Evolutionary conservation across 53 echinoderm and acorn worm genomes (phyloP).

Genomic region (Hippasteria phrygiana): DNA sequence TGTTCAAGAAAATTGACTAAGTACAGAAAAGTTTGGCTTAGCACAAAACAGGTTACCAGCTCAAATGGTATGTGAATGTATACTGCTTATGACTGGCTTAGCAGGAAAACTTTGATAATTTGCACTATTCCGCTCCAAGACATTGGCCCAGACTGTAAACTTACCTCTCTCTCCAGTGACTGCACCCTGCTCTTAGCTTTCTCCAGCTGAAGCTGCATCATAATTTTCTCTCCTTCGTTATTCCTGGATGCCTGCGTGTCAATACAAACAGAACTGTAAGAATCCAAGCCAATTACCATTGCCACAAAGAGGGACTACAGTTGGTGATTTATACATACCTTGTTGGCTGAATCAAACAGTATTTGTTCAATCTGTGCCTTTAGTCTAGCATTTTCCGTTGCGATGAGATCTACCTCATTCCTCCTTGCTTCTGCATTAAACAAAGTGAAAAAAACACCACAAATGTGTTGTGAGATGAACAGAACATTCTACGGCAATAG

Average conservation of each 20-base stretch:
- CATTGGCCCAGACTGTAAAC: not conserved
- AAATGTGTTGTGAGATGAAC: no score
- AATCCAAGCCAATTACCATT: no score
- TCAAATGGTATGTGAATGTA: no score
- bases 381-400: slow-evolving; percentile 81
- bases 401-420: slow-evolving; percentile 59
- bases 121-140: no score
- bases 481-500: no score
- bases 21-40: no score
- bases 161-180: slow-evolving; percentile 90
- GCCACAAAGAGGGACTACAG: no score
- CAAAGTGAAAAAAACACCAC: not conserved
- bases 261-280: not conserved
- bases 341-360: slow-evolving; percentile 50
- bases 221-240: slow-evolving; percentile 84
- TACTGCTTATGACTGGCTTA: no score
- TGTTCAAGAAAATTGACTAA: no score
- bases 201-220: slow-evolving; percentile 84
- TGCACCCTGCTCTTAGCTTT: slow-evolving; percentile 85
- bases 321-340: slow-evolving; percentile 50
- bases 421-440: slow-evolving; percentile 11
- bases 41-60: no score
- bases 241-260: slow-evolving; percentile 8
- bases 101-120: no score
- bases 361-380: slow-evolving; percentile 83